A percentile compares a stretch with the other conserved stretches of the same genome.
phyloP scores from a whole-genome alignment of 2,888 invertebrate species.

The Orchesellides sinensis region DNA sequence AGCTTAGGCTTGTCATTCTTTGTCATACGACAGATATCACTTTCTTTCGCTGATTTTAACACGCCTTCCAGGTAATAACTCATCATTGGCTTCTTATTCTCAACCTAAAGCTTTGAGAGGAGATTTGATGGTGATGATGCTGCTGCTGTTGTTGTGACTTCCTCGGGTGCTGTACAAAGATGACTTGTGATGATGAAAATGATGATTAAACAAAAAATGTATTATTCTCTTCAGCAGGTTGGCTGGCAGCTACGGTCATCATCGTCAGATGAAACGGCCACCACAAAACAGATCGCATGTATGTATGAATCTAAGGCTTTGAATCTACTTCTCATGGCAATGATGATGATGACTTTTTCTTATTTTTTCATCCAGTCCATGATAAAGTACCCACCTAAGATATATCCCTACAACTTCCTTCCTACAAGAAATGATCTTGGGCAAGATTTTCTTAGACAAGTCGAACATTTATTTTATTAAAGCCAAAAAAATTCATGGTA shows the following conservation, averaged over 20 bases:
- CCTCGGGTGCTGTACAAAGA: conserved; percentile 13
- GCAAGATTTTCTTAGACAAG: background rate
- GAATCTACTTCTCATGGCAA: background rate
- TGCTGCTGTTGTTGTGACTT: background rate
- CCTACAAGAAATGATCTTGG: background rate
- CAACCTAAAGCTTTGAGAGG: no score
- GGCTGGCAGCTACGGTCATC: background rate
- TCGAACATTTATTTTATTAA: background rate
- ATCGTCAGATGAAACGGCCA: background rate
- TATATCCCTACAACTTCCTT: no score
- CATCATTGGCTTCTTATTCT: conserved; percentile 1
- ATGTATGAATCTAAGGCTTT: background rate
- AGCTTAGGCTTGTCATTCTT: no score
- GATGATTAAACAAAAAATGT: conserved; percentile 5
- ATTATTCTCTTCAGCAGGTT: background rate
- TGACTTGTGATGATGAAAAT: conserved; percentile 7
- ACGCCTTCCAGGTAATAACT: conserved; percentile 4
- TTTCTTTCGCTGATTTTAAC: conserved; percentile 3
- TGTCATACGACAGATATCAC: conserved; percentile 2
- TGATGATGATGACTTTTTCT: background rate
- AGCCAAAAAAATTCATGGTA: background rate
- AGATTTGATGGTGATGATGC: background rate
- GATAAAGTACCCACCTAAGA: no score
- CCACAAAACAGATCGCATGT: no score
- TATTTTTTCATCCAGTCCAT: no score